phyloP scores from a whole-genome alignment of 2,797 vertebrate genomes.

The Tiaroga cobitis region DNA sequence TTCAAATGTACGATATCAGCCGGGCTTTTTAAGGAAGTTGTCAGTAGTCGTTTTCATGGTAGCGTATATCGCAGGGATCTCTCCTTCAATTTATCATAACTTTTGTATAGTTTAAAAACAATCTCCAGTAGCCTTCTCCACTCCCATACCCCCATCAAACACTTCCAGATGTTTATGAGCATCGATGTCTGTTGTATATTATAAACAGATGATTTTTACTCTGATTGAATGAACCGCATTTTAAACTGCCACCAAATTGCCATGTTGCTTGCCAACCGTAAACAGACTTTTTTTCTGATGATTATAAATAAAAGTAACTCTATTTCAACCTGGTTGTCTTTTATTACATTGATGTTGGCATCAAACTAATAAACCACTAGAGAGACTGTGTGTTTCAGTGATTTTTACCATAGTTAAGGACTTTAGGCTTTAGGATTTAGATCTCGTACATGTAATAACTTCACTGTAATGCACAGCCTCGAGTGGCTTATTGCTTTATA shows the following conservation, averaged over 20 bases:
- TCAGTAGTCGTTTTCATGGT: background rate
- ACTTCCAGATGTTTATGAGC: conserved; percentile 21
- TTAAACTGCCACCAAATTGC: background rate
- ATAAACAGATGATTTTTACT: background rate
- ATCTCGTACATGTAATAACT: background rate
- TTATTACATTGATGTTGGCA: background rate
- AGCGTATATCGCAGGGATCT: background rate
- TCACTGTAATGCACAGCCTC: background rate
- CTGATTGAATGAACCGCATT: background rate
- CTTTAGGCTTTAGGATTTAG: background rate
- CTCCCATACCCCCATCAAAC: background rate
- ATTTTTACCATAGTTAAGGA: background rate
- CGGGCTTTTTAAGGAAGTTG: background rate
- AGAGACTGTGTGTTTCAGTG: background rate
- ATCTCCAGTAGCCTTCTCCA: conserved; percentile 11
- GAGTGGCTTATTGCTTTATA: conserved; percentile 5
- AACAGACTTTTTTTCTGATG: background rate
- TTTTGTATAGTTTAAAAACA: background rate
- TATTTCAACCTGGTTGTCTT: background rate
- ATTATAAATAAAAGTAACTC: background rate
- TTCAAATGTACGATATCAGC: background rate
- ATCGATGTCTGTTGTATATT: background rate
- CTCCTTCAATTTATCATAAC: background rate
- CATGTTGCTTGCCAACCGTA: conserved; percentile 1
- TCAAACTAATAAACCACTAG: background rate